These are phyloP conservation scores for Ceriagrion tenellum DNA, from an alignment of 2,888 invertebrate species.

Conservation along the genomic window DNA sequence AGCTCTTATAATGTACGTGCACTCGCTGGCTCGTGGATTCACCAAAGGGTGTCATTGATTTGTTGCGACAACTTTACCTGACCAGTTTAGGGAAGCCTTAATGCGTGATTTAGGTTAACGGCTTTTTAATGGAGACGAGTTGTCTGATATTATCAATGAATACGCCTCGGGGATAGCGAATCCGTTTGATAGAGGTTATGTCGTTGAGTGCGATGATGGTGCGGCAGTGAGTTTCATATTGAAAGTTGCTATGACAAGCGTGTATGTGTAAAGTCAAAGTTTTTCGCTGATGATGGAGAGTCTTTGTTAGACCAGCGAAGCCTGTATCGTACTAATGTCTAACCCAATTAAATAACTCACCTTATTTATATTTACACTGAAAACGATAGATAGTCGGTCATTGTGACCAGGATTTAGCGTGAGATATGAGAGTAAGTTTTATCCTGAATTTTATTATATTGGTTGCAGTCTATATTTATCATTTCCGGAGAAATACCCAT, in stretches of 20 bases:
- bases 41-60: constrained; percentile 13
- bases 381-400: too few species aligned
- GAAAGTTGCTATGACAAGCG: background rate
- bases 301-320: background rate
- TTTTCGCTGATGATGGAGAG: background rate
- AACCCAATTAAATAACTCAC: too few species aligned
- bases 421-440: too few species aligned
- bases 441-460: too few species aligned
- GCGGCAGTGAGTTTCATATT: background rate
- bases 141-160: background rate
- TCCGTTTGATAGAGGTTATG: background rate
- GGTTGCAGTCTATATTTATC: too few species aligned
- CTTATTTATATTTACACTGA: too few species aligned
- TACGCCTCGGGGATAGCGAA: background rate
- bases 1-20: background rate
- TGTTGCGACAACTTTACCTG: background rate
- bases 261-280: too few species aligned
- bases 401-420: too few species aligned
- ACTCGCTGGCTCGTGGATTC: background rate
- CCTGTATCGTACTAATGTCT: background rate
- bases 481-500: too few species aligned
- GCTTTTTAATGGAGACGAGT: constrained; percentile 17
- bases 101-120: constrained; percentile 14
- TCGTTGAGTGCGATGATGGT: background rate
- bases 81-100: constrained; percentile 30